Conservation (phyloP, 2,113 vertebrate species). For the Mesoclemmys tuberculata region DNA sequence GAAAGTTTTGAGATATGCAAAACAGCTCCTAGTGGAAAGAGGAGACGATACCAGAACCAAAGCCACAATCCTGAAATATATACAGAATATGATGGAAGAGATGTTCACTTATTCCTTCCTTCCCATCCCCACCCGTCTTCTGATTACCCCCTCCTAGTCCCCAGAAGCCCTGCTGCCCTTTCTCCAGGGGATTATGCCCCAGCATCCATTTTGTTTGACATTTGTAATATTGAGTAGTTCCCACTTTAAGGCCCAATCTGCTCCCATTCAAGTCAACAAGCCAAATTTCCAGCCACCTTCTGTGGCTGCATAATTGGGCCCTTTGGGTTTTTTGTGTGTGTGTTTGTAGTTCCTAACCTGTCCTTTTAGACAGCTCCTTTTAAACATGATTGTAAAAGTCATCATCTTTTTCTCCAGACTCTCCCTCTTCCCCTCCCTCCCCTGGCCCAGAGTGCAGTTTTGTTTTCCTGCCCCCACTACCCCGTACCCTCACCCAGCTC, state of each 20-base stretch:
- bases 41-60: not conserved
- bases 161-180: not conserved
- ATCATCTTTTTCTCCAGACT: not conserved
- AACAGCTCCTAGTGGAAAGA: not conserved
- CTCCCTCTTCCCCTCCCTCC: not conserved
- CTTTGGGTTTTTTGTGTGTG: not conserved
- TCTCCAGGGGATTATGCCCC: not conserved
- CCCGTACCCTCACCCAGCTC: not conserved
- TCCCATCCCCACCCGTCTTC: not conserved
- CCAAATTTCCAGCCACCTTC: not conserved
- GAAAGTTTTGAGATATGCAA: not conserved
- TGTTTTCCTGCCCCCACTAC: too few species aligned
- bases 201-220: not conserved
- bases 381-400: not conserved
- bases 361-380: not conserved
- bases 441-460: not conserved
- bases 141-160: not conserved
- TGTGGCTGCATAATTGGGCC: not conserved
- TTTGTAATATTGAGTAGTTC: not conserved
- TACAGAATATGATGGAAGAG: not conserved
- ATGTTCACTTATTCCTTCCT: not conserved
- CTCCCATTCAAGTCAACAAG: not conserved
- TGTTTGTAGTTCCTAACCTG: not conserved
- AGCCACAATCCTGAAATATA: not conserved
- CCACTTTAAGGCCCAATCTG: not conserved